Evolutionary conservation across 2,888 invertebrate species (phyloP).

Genomic region (Amphimallon solstitiale): DNA sequence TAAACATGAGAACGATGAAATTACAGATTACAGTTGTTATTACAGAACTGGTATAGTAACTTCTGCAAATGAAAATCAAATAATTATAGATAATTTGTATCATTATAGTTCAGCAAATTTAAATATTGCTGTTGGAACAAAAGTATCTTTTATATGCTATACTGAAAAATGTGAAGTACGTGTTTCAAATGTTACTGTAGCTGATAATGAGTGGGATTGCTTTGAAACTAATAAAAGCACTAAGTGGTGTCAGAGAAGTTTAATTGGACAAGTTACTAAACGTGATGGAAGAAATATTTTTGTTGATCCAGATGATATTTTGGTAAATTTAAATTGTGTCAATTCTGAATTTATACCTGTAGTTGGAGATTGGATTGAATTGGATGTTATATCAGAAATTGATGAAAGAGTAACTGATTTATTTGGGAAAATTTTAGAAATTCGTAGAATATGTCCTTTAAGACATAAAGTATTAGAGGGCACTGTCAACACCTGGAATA

Average conservation of each 20-base stretch:
- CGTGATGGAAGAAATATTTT: constrained; percentile 60
- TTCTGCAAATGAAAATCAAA: constrained; percentile 63
- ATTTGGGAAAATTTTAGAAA: constrained; percentile 69
- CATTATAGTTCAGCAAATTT: constrained; percentile 60
- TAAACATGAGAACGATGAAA: constrained; percentile 21
- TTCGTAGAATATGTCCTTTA: constrained; percentile 70
- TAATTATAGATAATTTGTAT: constrained; percentile 71
- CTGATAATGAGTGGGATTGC: constrained; percentile 54
- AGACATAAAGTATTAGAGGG: constrained; percentile 68
- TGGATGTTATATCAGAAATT: constrained; percentile 72
- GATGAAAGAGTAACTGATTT: constrained; percentile 67
- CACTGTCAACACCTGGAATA: constrained; percentile 63
- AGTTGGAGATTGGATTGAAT: constrained; percentile 75
- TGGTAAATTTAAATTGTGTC: constrained; percentile 71
- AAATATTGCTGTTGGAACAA: constrained; percentile 65
- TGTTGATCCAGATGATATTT: constrained; percentile 68
- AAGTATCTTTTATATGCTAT: constrained; percentile 62
- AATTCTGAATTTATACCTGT: constrained; percentile 73
- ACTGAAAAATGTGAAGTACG: constrained; percentile 54
- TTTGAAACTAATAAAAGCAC: constrained; percentile 60
- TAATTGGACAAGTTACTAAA: constrained; percentile 62
- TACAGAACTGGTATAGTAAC: constrained; percentile 69
- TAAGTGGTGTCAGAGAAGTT: constrained; percentile 52
- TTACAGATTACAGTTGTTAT: constrained; percentile 48
- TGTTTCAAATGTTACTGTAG: constrained; percentile 60